phyloP scores from a whole-genome alignment of 64 coral and sea anemone genomes.

The Montipora foliosa region DNA sequence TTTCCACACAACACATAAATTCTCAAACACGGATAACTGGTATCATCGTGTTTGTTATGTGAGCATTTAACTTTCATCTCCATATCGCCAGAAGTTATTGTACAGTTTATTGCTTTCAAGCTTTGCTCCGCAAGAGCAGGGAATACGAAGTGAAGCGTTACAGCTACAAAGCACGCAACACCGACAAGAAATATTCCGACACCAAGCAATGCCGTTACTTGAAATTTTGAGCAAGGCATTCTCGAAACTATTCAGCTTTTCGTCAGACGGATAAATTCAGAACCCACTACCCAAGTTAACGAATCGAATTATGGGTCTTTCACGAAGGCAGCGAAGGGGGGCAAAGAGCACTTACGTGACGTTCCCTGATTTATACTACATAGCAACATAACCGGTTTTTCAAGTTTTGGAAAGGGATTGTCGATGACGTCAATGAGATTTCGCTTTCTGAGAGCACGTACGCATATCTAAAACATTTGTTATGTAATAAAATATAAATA shows the following conservation, averaged over 20 bases:
- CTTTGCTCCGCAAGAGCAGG: slow-evolving; percentile 29
- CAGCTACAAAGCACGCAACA: not conserved
- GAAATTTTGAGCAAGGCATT: slow-evolving; percentile 10
- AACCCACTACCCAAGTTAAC: too few species aligned
- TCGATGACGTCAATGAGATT: not conserved
- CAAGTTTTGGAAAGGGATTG: not conserved
- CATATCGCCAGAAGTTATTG: slow-evolving; percentile 16
- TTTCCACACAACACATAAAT: slow-evolving; percentile 47
- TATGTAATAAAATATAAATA: too few species aligned
- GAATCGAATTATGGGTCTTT: too few species aligned
- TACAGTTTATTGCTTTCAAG: slow-evolving; percentile 45
- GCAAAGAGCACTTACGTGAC: not conserved
- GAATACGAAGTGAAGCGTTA: not conserved
- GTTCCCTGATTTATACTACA: not conserved
- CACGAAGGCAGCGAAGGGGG: not conserved
- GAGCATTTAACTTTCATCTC: slow-evolving; percentile 1
- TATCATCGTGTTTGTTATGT: not conserved
- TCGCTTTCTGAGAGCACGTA: not conserved
- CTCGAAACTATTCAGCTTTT: not conserved
- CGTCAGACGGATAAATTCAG: not conserved
- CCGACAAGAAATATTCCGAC: slow-evolving; percentile 11
- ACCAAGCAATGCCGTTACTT: not conserved
- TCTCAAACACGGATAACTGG: slow-evolving; percentile 19
- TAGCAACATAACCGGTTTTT: not conserved
- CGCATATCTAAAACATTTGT: too few species aligned